Evolutionary conservation across 2,797 vertebrate species (phyloP), one percentile per base, ranked within the genome.

Genomic region (Bradypodion pumilum): DNA sequence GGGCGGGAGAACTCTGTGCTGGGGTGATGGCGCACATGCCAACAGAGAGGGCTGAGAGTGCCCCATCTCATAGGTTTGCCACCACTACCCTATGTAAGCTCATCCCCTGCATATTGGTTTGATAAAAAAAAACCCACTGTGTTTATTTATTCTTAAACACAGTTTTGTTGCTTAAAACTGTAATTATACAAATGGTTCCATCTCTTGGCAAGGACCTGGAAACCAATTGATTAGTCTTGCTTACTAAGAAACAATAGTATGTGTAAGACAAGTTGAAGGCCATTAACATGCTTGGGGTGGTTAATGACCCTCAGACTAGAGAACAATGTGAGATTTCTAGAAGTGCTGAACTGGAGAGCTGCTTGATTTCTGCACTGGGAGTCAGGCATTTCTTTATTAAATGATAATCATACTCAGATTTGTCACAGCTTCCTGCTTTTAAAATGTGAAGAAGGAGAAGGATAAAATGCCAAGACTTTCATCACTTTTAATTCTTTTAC

Each of bases 401-500:
- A 69, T 77, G 1, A 40, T 0, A 0, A 29, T 73, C 7, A 23
- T 32, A 65, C 32, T 79, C 49, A 9, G 25, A 49, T 60, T 23
- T 32, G 35, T 21, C 12, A 40, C 35, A 32, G 35, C 29, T 70
- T 46, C 6, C 60, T 52, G 7, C 25, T 63, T 56, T 16, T 46
- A 66, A 60, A 66, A 29, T 25, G 15, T 74, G 69, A 52, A 7
- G 46, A 76, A 68, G 60, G 66, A n/a, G 29, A 59, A 65, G 56
- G 74, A 63, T 49, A 73, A 62, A 44, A 74, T 65, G 4, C 35
- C 63, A 15, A 66, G n/a, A 2, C 25, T 69, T 79, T 69, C 25
- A 35, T 74, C 40, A 37, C 7, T n/a, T 62, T 42, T 70, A 0
- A 0, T 0, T 0, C 60, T 1, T 10, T 19, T 35, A 81, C 44